Conservation (phyloP, 2,888 invertebrate species). For the Dorcus hopei region DNA sequence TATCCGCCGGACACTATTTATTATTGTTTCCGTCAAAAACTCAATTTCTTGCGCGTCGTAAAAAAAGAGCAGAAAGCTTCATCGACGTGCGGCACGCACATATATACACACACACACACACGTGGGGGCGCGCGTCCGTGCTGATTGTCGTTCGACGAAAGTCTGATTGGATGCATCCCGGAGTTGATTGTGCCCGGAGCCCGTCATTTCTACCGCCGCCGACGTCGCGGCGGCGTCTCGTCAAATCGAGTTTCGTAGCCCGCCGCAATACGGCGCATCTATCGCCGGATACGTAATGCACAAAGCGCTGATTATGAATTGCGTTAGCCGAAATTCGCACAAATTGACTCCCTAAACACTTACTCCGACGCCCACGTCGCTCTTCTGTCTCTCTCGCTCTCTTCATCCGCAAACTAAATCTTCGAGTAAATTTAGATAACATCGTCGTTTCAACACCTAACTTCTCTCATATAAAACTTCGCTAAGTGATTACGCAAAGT, state of each 20-base stretch:
- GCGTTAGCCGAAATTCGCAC: slow-evolving; percentile 17
- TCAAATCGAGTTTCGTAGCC: slow-evolving; percentile 28
- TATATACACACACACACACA: not conserved
- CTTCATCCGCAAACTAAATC: slow-evolving; percentile 13
- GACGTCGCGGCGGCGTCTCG: slow-evolving; percentile 17
- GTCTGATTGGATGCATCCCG: slow-evolving; percentile 35
- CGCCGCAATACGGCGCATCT: slow-evolving; percentile 14
- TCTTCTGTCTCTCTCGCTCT: not conserved
- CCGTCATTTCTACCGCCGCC: slow-evolving; percentile 22
- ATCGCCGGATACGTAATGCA: slow-evolving; percentile 25
- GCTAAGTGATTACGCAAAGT: slow-evolving; percentile 9
- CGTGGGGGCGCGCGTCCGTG: slow-evolving; percentile 1
- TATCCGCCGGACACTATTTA: not conserved
- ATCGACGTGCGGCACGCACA: not conserved
- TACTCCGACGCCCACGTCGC: slow-evolving; percentile 3
- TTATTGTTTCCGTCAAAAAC: slow-evolving; percentile 21
- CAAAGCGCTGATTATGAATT: slow-evolving; percentile 27
- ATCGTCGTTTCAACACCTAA: slow-evolving; percentile 17
- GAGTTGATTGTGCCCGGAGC: slow-evolving; percentile 33
- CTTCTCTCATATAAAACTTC: slow-evolving; percentile 12
- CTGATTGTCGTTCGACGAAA: slow-evolving; percentile 26
- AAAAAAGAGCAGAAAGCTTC: slow-evolving; percentile 17
- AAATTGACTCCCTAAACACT: slow-evolving; percentile 17
- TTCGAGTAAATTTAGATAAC: slow-evolving; percentile 17
- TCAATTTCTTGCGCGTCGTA: slow-evolving; percentile 31